A percentile compares a stretch with the other conserved stretches of the same genome.
Conservation (phyloP, 2,113 vertebrate species). For the Nothoprocta pentlandii region DNA sequence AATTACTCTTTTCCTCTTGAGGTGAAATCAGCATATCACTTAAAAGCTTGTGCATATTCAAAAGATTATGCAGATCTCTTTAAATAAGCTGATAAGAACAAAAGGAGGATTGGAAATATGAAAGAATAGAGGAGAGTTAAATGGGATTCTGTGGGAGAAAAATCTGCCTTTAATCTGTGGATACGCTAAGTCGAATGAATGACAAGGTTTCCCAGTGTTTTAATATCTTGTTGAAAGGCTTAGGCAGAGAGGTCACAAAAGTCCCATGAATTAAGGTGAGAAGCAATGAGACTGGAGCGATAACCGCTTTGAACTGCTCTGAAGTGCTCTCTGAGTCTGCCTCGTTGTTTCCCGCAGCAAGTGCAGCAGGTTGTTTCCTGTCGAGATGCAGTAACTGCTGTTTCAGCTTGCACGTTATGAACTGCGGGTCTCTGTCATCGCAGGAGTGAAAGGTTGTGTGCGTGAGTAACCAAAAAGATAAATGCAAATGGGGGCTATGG, state of each 20-base stretch:
- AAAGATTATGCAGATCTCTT: conserved; percentile 13
- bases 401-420: neutral
- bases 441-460: neutral
- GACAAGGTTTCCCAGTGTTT: conserved; percentile 19
- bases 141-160: conserved; percentile 31
- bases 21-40: neutral
- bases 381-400: conserved; percentile 28
- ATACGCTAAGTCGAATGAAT: conserved; percentile 22
- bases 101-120: conserved; percentile 28
- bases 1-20: neutral
- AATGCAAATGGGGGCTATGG: neutral
- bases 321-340: conserved; percentile 43
- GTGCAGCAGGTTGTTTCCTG: conserved; percentile 1
- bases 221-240: conserved; percentile 51
- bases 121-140: conserved; percentile 7
- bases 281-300: conserved; percentile 38
- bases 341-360: conserved; percentile 44
- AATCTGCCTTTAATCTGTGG: conserved; percentile 25
- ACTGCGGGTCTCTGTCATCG: neutral
- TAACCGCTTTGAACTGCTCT: conserved; percentile 25
- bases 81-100: conserved; percentile 24
- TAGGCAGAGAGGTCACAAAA: conserved; percentile 31
- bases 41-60: neutral
- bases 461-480: neutral
- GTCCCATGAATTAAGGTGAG: conserved; percentile 32